Percentiles rank a stretch among this genome's conserved stretches.
Conservation (phyloP, 2,888 invertebrate species). For the Labia minor region DNA sequence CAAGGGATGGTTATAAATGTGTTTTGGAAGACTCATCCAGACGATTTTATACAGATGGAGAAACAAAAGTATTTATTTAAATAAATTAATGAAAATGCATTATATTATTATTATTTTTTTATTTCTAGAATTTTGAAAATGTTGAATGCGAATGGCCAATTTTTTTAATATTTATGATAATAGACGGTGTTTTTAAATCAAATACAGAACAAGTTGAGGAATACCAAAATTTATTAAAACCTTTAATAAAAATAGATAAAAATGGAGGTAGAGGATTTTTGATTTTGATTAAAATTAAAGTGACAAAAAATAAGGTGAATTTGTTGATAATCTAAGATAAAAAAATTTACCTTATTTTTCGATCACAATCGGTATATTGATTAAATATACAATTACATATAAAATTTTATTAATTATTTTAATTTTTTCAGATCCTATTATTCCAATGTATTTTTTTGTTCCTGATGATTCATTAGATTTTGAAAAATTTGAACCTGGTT, state of each 20-base stretch:
- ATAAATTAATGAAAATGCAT: background rate
- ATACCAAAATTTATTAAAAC: constrained; percentile 74
- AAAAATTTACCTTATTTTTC: too few relatives aligned
- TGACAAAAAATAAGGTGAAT: too few relatives aligned
- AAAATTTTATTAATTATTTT: constrained; percentile 17
- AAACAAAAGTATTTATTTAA: constrained; percentile 55
- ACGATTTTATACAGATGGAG: constrained; percentile 77
- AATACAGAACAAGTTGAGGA: constrained; percentile 83
- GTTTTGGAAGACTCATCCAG: constrained; percentile 66
- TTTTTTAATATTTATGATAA: constrained; percentile 90
- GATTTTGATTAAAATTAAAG: too few relatives aligned
- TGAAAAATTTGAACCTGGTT: constrained; percentile 60
- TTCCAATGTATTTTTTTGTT: constrained; percentile 90
- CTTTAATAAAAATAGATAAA: constrained; percentile 66
- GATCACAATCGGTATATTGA: too few relatives aligned
- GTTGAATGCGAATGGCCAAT: constrained; percentile 98
- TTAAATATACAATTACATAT: too few relatives aligned
- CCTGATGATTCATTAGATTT: constrained; percentile 58
- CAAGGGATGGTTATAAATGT: constrained; percentile 87
- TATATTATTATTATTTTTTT: constrained; percentile 19
- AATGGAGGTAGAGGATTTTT: constrained; percentile 54
- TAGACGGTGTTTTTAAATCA: constrained; percentile 85
- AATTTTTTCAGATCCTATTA: constrained; percentile 61
- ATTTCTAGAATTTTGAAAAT: constrained; percentile 70
- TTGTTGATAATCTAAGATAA: too few relatives aligned